Evolutionary conservation across 1,140 invertebrate species (phyloP).

Genomic region (Scaptomyza hsui): DNA sequence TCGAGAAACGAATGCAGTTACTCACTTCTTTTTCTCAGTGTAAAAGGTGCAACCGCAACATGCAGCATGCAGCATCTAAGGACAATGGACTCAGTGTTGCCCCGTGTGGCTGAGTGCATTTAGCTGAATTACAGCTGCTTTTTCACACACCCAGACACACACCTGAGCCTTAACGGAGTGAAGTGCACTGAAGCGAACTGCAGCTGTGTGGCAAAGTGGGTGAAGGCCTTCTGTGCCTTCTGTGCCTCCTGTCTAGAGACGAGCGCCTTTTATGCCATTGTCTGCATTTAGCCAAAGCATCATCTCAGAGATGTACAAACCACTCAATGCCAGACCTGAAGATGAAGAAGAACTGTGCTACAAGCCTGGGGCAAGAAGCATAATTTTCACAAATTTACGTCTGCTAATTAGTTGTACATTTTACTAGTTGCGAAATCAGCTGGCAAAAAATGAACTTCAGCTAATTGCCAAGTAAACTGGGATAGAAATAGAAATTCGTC

Average conservation of each 20-base stretch:
- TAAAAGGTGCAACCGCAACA: constrained; percentile 43
- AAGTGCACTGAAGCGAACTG: constrained; percentile 39
- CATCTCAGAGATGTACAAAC: constrained; percentile 25
- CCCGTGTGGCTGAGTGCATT: constrained; percentile 71
- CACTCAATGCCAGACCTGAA: constrained; percentile 66
- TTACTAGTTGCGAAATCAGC: constrained; percentile 31
- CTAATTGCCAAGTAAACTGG: constrained; percentile 45
- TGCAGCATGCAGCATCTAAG: constrained; percentile 2
- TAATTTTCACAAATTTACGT: constrained; percentile 63
- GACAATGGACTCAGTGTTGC: constrained; percentile 32
- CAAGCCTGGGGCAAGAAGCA: constrained; percentile 22
- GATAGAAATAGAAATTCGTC: constrained; percentile 19
- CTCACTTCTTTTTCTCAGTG: neutral
- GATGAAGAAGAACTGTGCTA: constrained; percentile 22
- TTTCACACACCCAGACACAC: constrained; percentile 44
- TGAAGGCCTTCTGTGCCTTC: constrained; percentile 74
- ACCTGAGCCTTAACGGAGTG: constrained; percentile 52
- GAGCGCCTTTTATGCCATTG: constrained; percentile 74
- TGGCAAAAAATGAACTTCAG: constrained; percentile 12
- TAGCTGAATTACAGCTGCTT: constrained; percentile 74
- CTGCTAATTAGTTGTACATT: constrained; percentile 70
- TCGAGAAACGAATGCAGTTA: neutral
- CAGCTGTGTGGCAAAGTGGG: constrained; percentile 57
- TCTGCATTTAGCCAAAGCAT: constrained; percentile 43
- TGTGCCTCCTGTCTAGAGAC: constrained; percentile 59